phyloP scores from a whole-genome alignment of 2,113 vertebrate species.

The Nothoprocta pentlandii region DNA sequence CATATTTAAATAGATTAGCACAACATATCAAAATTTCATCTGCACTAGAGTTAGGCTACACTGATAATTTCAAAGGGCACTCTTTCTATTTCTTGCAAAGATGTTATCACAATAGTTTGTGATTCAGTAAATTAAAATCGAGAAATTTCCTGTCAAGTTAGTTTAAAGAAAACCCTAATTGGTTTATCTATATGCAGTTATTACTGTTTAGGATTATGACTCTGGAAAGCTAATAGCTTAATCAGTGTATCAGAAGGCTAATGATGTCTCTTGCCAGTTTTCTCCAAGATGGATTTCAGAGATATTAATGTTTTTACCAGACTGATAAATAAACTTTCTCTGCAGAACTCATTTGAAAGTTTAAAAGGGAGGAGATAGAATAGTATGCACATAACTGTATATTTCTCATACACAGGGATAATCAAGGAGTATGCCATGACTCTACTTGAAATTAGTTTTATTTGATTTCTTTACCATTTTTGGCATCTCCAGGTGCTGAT shows the following conservation, averaged over 20 bases:
- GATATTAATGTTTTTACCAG: constrained; percentile 42
- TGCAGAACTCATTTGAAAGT: constrained; percentile 19
- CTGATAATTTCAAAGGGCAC: neutral
- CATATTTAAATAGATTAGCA: neutral
- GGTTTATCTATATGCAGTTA: constrained; percentile 9
- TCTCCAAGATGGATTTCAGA: neutral
- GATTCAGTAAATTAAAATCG: constrained; percentile 51
- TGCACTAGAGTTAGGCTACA: neutral
- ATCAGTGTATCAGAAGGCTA: neutral
- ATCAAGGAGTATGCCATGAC: neutral
- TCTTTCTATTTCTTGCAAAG: neutral
- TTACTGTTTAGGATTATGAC: neutral
- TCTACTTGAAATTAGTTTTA: constrained; percentile 41
- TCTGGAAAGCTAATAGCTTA: constrained; percentile 37
- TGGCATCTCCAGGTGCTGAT: constrained; percentile 55
- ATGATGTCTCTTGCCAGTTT: neutral
- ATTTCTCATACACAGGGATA: constrained; percentile 8
- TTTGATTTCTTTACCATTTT: constrained; percentile 33
- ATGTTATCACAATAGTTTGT: neutral
- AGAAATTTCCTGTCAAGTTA: neutral
- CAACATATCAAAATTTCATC: neutral
- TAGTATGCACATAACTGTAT: neutral
- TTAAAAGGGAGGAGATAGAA: neutral
- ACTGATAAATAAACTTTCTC: constrained; percentile 40
- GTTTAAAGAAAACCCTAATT: neutral